Evolutionary conservation across 1,140 invertebrate genomes (phyloP).

Genomic region (Spodoptera litura): DNA sequence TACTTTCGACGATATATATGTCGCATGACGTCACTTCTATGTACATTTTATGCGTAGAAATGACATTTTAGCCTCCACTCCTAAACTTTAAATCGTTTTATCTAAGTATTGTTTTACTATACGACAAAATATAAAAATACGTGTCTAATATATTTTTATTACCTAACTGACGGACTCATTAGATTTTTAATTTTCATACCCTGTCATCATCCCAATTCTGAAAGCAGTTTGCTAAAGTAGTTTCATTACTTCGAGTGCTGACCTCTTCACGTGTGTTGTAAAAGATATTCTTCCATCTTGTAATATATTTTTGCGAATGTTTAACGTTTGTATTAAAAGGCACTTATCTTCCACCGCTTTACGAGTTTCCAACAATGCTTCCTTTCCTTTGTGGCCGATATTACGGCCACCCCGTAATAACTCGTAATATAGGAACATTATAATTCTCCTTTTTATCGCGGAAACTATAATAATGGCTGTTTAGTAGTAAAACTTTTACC

Average conservation of each 20-base stretch:
- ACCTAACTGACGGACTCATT: too few relatives aligned
- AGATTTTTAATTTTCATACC: too few relatives aligned
- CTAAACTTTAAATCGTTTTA: too few relatives aligned
- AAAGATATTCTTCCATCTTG: constrained; percentile 9
- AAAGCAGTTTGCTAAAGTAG: constrained; percentile 5
- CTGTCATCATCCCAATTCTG: background rate
- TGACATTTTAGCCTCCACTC: too few relatives aligned
- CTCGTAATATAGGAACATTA: background rate
- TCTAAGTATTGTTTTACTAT: too few relatives aligned
- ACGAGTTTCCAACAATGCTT: constrained; percentile 19
- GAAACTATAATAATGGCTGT: constrained; percentile 27
- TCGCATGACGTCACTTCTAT: too few relatives aligned
- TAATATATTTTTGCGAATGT: constrained; percentile 7
- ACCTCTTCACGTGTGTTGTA: constrained; percentile 8
- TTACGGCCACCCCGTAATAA: constrained; percentile 16
- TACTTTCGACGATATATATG: too few relatives aligned
- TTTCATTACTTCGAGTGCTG: background rate
- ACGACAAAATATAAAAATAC: too few relatives aligned
- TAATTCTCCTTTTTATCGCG: constrained; percentile 8
- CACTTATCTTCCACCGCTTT: constrained; percentile 20
- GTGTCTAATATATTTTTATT: too few relatives aligned
- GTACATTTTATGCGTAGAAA: too few relatives aligned
- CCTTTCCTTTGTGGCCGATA: constrained; percentile 2
- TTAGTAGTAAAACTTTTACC: constrained; percentile 14
- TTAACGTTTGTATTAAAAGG: constrained; percentile 34